phyloP scores from a whole-genome alignment of 2,113 vertebrate genomes.

The Brienomyrus longianalis region DNA sequence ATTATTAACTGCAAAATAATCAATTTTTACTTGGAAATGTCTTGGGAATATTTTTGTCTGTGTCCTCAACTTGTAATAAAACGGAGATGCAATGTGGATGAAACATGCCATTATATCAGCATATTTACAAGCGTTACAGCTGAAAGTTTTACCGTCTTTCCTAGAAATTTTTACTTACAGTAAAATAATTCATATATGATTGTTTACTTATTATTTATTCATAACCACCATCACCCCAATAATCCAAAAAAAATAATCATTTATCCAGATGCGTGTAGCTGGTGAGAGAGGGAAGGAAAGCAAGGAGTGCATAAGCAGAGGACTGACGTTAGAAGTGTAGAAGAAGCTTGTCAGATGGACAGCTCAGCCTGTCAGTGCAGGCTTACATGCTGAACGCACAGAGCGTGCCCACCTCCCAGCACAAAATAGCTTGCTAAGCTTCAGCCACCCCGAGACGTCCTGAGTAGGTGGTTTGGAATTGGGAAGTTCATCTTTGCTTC shows the following conservation, averaged over 20 bases:
- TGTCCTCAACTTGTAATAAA: background rate
- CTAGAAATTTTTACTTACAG: background rate
- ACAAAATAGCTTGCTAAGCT: background rate
- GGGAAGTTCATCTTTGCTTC: background rate
- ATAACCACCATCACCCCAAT: background rate
- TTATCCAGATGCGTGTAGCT: background rate
- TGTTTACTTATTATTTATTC: background rate
- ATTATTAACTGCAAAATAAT: slow-evolving; percentile 5
- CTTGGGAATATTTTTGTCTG: background rate
- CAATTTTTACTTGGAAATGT: background rate
- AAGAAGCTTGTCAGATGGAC: background rate
- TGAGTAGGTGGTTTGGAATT: background rate
- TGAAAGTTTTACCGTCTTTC: background rate
- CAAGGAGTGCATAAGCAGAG: background rate
- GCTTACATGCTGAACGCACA: background rate
- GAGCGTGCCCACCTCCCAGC: background rate
- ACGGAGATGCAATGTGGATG: background rate
- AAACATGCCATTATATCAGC: background rate
- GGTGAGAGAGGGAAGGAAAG: background rate
- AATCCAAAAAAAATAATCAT: background rate
- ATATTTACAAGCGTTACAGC: background rate
- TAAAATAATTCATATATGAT: background rate
- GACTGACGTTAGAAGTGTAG: background rate
- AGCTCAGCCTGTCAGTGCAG: background rate
- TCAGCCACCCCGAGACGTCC: background rate